Evolutionary conservation across 2,888 invertebrate species (phyloP), one percentile per base, ranked within the genome.

Genomic region (Graphium colonna): DNA sequence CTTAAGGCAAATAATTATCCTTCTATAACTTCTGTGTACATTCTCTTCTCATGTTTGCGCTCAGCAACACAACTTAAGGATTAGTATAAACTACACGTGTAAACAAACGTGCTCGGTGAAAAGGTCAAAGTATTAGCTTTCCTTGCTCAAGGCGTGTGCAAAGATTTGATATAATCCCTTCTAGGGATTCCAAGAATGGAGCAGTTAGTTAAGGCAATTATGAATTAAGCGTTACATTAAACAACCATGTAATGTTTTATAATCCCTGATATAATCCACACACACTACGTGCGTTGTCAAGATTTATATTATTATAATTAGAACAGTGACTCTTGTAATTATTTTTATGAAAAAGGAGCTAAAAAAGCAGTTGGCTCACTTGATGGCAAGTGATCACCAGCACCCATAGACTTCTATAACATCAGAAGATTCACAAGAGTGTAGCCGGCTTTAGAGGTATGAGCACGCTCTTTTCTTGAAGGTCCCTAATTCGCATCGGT

Each of bases 61-160:
- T 39, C 4, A 44, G 42, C 44, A 42, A 21, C 39, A 51, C 38
- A 51, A 40, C 52, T 46, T 58, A 46, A 50, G 51, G 48, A 55
- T 54, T 50, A 51, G 51, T 56, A 55, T 54, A 57, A 62, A 61
- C 59, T 60, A 58, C 60, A 61, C 52, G 49, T 40, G 59, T 56
- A 63, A 62, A 61, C 61, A 61, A 57, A 61, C 64, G 66, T 64
- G 63, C 61, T 54, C 57, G 55, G 55, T 58, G 51, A 55, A 60
- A 63, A 63, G 64, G 61, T 61, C 60, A 59, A 60, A 62, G 64
- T 62, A 63, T 66, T 66, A 64, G 62, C 58, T 49, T 49, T 45
- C 21, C 44, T 28, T 26, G 40, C 55, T 58, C 54, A 49, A 53
- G 57, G 58, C 56, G 56, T 60, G 62, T 57, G 58, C 55, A 61